A percentile compares a stretch with the other conserved stretches of the same genome.
These are phyloP conservation scores for Drosophila santomea DNA, from an alignment of 1,140 invertebrate genomes.

Conservation along the genomic window DNA sequence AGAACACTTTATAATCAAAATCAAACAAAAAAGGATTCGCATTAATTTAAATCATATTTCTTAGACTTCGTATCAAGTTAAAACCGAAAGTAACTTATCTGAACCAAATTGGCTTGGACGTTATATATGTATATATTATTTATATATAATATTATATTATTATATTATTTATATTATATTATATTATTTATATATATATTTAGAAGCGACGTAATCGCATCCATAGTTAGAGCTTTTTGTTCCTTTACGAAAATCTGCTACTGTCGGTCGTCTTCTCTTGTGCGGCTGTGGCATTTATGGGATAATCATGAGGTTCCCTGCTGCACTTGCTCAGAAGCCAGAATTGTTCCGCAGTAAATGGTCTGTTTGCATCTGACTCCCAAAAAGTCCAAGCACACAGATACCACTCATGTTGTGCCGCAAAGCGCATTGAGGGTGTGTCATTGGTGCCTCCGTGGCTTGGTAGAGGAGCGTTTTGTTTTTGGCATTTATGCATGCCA, in stretches of 20 bases:
- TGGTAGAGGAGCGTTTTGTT: constrained; percentile 74
- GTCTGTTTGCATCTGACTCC: constrained; percentile 30
- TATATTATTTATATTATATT: too few relatives aligned
- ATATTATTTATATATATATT: too few relatives aligned
- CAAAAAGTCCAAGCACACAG: constrained; percentile 5
- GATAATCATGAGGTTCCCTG: constrained; percentile 75
- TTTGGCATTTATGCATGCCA: constrained; percentile 79
- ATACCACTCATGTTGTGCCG: constrained; percentile 6
- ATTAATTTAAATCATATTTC: too few relatives aligned
- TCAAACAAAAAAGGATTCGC: too few relatives aligned
- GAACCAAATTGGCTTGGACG: too few relatives aligned
- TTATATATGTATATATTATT: too few relatives aligned
- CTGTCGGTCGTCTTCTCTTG: constrained; percentile 3
- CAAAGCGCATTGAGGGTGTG: constrained; percentile 55
- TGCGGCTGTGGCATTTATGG: constrained; percentile 63
- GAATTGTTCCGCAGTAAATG: constrained; percentile 16
- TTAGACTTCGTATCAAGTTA: too few relatives aligned
- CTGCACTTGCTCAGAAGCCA: constrained; percentile 49
- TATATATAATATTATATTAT: too few relatives aligned
- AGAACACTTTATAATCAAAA: too few relatives aligned
- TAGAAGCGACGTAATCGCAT: too few relatives aligned
- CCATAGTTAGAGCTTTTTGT: neutral
- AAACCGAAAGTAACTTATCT: too few relatives aligned
- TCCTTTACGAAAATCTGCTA: constrained; percentile 9
- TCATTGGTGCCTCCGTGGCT: constrained; percentile 70